Percentiles rank a stretch among this genome's conserved stretches.
These are phyloP conservation scores for Plecotus auritus DNA, from an alignment of 2,113 vertebrate species.

Conservation along the genomic window DNA sequence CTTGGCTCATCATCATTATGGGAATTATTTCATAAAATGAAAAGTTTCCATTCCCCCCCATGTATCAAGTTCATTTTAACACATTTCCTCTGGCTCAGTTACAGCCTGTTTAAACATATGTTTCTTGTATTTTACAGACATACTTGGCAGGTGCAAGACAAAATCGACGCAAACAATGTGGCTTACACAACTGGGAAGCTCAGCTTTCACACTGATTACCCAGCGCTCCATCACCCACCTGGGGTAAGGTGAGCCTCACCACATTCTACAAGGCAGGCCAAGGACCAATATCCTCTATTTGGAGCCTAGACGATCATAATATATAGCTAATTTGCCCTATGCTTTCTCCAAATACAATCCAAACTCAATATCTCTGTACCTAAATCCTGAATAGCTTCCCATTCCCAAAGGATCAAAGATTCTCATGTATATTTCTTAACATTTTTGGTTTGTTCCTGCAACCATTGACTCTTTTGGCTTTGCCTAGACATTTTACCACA, in stretches of 20 bases:
- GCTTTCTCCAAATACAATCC: neutral
- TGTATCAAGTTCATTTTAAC: slow-evolving; percentile 34
- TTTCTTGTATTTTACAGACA: slow-evolving; percentile 82
- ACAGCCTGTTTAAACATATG: slow-evolving; percentile 48
- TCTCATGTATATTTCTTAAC: neutral
- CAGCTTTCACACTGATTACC: slow-evolving; percentile 94
- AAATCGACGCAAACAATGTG: slow-evolving; percentile 92
- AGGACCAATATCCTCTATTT: neutral
- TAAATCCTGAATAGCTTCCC: neutral
- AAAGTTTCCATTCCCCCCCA: neutral
- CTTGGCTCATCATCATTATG: slow-evolving; percentile 3
- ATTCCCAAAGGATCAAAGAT: neutral
- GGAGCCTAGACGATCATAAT: neutral
- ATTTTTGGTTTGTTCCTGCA: slow-evolving; percentile 7
- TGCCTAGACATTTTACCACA: neutral
- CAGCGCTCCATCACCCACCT: slow-evolving; percentile 90
- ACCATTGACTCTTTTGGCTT: neutral
- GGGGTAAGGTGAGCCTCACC: slow-evolving; percentile 86
- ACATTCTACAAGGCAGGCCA: neutral
- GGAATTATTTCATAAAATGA: slow-evolving; percentile 37
- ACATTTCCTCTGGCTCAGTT: neutral
- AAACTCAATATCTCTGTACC: neutral
- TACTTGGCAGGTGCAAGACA: slow-evolving; percentile 97
- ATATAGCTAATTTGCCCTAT: neutral
- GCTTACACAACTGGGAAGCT: slow-evolving; percentile 92